Evolutionary conservation across 2,113 vertebrate species (phyloP).

Genomic region (Chlamydotis undulata): DNA sequence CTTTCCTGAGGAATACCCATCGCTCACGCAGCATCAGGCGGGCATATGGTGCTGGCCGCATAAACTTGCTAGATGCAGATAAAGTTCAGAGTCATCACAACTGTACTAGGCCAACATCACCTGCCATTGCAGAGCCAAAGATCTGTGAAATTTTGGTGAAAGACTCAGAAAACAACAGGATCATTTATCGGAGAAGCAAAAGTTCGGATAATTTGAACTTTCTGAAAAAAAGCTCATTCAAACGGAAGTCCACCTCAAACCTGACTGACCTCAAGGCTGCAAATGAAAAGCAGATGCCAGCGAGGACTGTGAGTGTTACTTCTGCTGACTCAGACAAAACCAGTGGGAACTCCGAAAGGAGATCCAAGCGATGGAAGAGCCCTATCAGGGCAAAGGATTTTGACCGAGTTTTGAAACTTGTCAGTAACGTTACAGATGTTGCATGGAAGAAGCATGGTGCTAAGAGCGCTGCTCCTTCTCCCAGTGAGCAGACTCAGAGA

Average conservation of each 20-base stretch:
- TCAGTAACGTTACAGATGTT: constrained; percentile 85
- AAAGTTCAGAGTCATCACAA: constrained; percentile 39
- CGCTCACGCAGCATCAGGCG: constrained; percentile 90
- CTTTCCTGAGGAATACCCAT: constrained; percentile 84
- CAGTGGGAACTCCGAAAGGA: constrained; percentile 51
- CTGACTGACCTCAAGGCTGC: constrained; percentile 61
- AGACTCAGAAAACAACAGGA: constrained; percentile 67
- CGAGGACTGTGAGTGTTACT: constrained; percentile 77
- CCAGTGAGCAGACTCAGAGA: constrained; percentile 5
- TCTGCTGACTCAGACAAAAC: constrained; percentile 75
- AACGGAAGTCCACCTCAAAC: constrained; percentile 80
- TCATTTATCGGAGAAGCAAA: constrained; percentile 84
- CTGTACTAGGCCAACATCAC: background rate
- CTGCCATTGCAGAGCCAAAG: background rate
- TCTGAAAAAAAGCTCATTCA: constrained; percentile 86
- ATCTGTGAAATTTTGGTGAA: constrained; percentile 63
- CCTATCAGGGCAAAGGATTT: constrained; percentile 82
- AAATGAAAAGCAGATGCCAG: constrained; percentile 61
- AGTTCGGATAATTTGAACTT: constrained; percentile 88
- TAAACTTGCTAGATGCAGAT: constrained; percentile 80
- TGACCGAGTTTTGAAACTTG: constrained; percentile 83
- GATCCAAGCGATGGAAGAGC: constrained; percentile 75
- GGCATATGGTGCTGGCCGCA: constrained; percentile 90
- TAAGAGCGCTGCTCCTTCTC: background rate
- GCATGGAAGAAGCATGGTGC: constrained; percentile 71